phyloP scores from a whole-genome alignment of 1,140 invertebrate species.

The Chymomyza costata region DNA sequence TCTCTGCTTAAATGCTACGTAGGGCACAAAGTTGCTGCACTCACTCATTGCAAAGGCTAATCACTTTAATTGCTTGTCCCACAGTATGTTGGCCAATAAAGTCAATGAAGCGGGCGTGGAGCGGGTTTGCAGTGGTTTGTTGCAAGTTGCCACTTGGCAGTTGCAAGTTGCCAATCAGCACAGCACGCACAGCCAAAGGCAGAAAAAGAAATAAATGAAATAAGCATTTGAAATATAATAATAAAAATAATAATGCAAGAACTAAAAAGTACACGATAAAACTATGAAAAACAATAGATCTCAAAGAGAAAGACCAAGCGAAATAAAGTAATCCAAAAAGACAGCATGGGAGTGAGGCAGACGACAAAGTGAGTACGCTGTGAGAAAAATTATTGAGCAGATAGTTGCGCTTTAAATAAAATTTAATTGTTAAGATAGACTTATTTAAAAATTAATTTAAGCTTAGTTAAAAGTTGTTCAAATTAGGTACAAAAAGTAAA shows the following conservation, averaged over 20 bases:
- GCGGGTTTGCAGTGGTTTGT: background rate
- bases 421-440: too few relatives aligned
- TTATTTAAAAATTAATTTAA: too few relatives aligned
- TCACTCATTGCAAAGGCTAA: constrained; percentile 48
- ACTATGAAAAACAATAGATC: constrained; percentile 72
- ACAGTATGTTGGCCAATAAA: constrained; percentile 38
- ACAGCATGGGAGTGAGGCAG: background rate
- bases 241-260: constrained; percentile 42
- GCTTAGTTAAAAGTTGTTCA: too few relatives aligned
- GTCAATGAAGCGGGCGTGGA: background rate
- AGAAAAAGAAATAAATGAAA: constrained; percentile 25
- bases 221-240: constrained; percentile 68
- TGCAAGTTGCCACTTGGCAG: too few relatives aligned
- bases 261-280: constrained; percentile 60
- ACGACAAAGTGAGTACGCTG: too few relatives aligned
- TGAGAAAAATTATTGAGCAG: too few relatives aligned
- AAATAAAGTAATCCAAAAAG: background rate
- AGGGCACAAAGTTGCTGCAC: background rate
- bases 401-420: too few relatives aligned
- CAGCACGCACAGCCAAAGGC: background rate
- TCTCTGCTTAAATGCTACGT: background rate
- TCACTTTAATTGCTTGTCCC: constrained; percentile 67
- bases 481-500: too few relatives aligned
- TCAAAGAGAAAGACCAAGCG: background rate
- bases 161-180: constrained; percentile 40